These are phyloP conservation scores for Falco berigora DNA, from an alignment of 2,797 vertebrate genomes.

Conservation along the genomic window DNA sequence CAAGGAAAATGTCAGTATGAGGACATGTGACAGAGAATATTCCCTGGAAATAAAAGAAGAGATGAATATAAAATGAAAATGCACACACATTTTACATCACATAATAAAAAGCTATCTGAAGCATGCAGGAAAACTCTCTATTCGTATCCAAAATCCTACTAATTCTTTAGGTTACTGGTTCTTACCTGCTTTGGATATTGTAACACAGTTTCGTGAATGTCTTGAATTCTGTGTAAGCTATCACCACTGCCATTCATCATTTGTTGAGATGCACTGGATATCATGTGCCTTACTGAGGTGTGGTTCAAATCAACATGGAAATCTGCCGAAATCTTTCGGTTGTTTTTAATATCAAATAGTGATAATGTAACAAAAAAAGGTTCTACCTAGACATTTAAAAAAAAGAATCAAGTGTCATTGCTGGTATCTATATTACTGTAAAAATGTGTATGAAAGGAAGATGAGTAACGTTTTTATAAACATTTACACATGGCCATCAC, in stretches of 20 bases:
- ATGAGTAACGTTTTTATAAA: background rate
- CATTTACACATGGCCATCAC: background rate
- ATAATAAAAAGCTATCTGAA: background rate
- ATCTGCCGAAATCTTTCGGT: slow-evolving; percentile 93
- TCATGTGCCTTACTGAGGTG: slow-evolving; percentile 85
- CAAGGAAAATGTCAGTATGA: slow-evolving; percentile 94
- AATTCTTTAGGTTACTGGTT: background rate
- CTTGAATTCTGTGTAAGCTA: slow-evolving; percentile 61
- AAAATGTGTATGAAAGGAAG: background rate
- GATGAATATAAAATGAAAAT: background rate
- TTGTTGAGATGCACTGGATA: slow-evolving; percentile 67
- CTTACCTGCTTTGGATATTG: slow-evolving; percentile 89
- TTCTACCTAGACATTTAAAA: slow-evolving; percentile 82
- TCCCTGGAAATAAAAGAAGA: slow-evolving; percentile 69
- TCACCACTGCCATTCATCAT: slow-evolving; percentile 78
- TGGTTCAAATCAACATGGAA: slow-evolving; percentile 96
- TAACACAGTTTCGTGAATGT: slow-evolving; percentile 77
- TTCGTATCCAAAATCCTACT: background rate
- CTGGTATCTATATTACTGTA: background rate
- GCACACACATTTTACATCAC: background rate
- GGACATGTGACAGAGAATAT: slow-evolving; percentile 96
- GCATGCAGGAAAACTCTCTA: background rate
- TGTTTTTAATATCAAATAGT: slow-evolving; percentile 91
- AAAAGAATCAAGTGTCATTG: background rate
- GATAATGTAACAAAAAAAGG: slow-evolving; percentile 93